phyloP scores from a whole-genome alignment of 2,797 vertebrate species.

The Poeciliopsis presidionis region DNA sequence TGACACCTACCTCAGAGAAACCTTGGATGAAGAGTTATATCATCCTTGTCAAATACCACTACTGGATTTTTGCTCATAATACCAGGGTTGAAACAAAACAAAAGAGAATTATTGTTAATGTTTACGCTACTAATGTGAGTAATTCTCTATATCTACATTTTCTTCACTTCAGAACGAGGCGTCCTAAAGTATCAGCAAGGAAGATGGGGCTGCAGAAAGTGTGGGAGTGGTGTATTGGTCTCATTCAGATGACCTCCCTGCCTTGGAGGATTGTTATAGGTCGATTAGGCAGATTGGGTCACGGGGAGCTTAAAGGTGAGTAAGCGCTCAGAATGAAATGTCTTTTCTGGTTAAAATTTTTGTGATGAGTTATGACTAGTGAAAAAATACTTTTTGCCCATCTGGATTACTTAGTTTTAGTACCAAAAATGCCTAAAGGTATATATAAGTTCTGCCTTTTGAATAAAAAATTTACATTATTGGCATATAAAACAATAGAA shows the following conservation, averaged over 20 bases:
- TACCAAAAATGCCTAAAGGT: background rate
- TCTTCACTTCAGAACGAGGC: slow-evolving; percentile 82
- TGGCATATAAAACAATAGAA: background rate
- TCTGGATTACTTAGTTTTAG: background rate
- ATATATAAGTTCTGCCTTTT: background rate
- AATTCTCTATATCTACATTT: background rate
- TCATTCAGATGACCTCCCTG: slow-evolving; percentile 96
- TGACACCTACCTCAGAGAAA: background rate
- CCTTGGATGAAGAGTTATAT: background rate
- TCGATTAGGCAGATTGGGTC: slow-evolving; percentile 92
- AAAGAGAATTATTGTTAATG: background rate
- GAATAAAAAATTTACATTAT: background rate
- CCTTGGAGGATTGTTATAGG: slow-evolving; percentile 99
- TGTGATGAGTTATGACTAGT: background rate
- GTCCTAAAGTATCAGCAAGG: slow-evolving; percentile 91
- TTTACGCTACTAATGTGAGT: background rate
- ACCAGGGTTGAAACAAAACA: background rate
- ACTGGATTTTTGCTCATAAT: background rate
- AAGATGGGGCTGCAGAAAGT: slow-evolving; percentile 96
- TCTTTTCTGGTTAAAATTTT: background rate
- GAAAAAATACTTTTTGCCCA: background rate
- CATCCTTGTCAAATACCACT: background rate
- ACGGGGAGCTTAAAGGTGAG: slow-evolving; percentile 94
- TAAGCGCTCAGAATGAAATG: background rate
- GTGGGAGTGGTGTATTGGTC: slow-evolving; percentile 96